Conservation (phyloP, 2,797 vertebrate species). For the Muscicapa striata region DNA sequence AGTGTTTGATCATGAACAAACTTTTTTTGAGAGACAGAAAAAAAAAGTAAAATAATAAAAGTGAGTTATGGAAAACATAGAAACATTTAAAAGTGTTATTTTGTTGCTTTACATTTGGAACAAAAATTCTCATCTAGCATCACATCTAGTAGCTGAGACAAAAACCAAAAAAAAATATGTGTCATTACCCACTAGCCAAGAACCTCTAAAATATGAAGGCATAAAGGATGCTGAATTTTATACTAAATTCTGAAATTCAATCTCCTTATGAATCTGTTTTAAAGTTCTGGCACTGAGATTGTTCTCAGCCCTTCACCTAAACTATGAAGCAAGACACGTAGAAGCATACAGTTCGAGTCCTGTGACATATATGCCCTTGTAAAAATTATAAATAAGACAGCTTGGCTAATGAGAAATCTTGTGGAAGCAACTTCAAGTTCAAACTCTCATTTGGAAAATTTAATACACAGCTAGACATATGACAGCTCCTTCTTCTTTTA, state of each 20-base stretch:
- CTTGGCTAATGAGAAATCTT: not conserved
- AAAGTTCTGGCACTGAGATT: not conserved
- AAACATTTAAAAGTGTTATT: not conserved
- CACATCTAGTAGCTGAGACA: not conserved
- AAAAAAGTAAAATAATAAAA: not conserved
- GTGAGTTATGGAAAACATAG: not conserved
- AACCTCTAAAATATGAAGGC: not conserved
- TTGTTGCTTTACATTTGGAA: not conserved
- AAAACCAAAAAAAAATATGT: accelerated
- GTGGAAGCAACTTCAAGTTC: not conserved
- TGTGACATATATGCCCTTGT: not conserved
- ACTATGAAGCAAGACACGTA: not conserved
- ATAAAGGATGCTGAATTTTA: not conserved
- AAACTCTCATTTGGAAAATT: not conserved
- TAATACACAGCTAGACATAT: not conserved
- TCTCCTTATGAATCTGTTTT: not conserved
- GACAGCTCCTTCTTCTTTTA: not conserved
- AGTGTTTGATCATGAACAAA: not conserved
- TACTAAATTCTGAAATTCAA: not conserved
- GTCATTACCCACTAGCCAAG: not conserved
- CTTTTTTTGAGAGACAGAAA: not conserved
- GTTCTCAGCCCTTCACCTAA: not conserved
- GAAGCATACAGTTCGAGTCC: not conserved
- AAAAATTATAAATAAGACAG: not conserved
- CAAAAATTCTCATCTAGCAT: not conserved